Evolutionary conservation across 1,140 invertebrate genomes (phyloP), one percentile per base, ranked within the genome.

Genomic region (Drosophila mojavensis): DNA sequence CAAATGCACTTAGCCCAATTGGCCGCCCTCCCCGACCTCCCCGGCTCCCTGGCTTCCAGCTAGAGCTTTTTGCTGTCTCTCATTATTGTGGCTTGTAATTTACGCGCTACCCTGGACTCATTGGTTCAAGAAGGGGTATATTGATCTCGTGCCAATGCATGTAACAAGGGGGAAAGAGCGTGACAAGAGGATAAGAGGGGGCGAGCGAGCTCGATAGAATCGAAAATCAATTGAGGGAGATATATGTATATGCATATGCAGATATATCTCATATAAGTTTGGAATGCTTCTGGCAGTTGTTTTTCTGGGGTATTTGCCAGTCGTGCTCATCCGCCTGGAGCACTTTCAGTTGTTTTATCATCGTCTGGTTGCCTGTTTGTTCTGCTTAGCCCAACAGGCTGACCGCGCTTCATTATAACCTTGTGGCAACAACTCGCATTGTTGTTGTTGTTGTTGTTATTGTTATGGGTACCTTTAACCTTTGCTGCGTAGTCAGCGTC

Each of bases 391-490:
- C 39, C 65, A 68, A 55, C 51, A 43, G 78, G 72, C 54, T 55
- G 78, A 81, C 77, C 76, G 79, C 68, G 69, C 68, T 80, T 54
- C 24, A 47, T 61, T 79, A 83, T 71, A 88, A 78, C 83, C 83
- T 88, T 88, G 83, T 80, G 54, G 50, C 65, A 59, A 41, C 65
- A 59, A 43, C 60, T 36, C 36, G 73, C n/a, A 33, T 33, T 33
- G 48, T 24, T 55, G 13, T 53, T 59, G 36, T 39, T 63, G 36
- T 56, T 41, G 20, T 20, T 20, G 20, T 20, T 20, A 2, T 20
- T 20, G 13, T 62, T 67, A 15, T 63, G 50, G 70, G 67, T 89
- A 89, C 84, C 84, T 89, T 89, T 89, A 89, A 89, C 84, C 84
- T 89, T 89, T 89, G 80, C 63, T 80, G 78, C 73, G 78, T 63